Conservation (phyloP, 2,888 invertebrate genomes). For the Exephanes ischioxanthus region DNA sequence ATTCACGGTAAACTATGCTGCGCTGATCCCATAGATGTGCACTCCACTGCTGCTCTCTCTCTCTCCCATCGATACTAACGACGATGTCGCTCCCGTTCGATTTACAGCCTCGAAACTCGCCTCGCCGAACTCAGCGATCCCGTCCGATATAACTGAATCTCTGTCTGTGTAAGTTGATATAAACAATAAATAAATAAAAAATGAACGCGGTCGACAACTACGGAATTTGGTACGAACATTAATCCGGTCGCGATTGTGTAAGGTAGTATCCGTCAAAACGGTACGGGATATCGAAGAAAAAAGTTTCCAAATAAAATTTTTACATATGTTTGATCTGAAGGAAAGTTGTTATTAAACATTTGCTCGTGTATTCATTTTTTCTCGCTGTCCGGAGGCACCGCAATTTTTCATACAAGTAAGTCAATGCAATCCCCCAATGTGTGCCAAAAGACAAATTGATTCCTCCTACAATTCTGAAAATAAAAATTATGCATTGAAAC, state of each 20-base stretch:
- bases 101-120: slow-evolving; percentile 40
- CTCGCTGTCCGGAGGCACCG: neutral
- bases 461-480: neutral
- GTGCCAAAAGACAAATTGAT: neutral
- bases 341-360: neutral
- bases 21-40: neutral
- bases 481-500: neutral
- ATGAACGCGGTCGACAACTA: neutral
- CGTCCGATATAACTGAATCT: slow-evolving; percentile 23
- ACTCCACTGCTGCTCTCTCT: slow-evolving; percentile 9
- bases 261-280: neutral
- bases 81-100: slow-evolving; percentile 49
- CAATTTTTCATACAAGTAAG: neutral
- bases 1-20: slow-evolving; percentile 1
- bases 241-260: neutral
- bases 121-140: neutral
- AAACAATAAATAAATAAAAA: slow-evolving; percentile 16
- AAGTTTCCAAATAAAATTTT: neutral
- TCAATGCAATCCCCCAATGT: neutral
- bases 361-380: neutral
- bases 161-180: neutral
- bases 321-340: neutral
- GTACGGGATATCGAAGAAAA: neutral
- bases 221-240: neutral
- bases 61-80: slow-evolving; percentile 47